Conservation (phyloP, 2,113 vertebrate genomes). For the Eulacestoma nigropectus region DNA sequence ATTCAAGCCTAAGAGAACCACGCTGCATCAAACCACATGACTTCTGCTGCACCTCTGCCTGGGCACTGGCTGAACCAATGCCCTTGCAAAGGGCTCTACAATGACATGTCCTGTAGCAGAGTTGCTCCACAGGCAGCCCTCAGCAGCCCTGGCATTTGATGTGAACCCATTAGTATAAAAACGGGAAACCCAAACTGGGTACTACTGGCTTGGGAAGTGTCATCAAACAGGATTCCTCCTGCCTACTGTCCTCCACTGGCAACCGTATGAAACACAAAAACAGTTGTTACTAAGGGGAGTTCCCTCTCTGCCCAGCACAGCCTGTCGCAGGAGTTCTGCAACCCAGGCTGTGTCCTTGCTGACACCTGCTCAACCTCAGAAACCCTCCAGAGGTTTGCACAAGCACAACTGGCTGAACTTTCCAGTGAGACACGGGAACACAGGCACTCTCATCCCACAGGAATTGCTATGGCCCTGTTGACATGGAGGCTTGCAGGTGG, state of each 20-base stretch:
- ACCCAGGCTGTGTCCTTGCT: not conserved
- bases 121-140: not conserved
- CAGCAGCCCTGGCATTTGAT: not conserved
- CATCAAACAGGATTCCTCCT: not conserved
- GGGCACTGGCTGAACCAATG: not conserved
- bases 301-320: not conserved
- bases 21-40: fast-evolving
- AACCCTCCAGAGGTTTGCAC: constrained; percentile 1
- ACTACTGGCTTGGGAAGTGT: not conserved
- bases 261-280: not conserved
- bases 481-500: not conserved
- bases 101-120: not conserved
- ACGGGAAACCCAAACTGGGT: not conserved
- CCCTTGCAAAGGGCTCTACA: not conserved
- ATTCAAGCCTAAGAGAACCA: not conserved
- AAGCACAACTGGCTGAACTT: constrained; percentile 23
- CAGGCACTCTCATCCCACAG: not conserved
- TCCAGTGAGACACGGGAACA: not conserved
- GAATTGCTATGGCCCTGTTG: not conserved
- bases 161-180: not conserved
- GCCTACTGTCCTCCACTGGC: not conserved
- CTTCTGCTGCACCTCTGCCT: not conserved
- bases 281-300: not conserved
- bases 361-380: constrained; percentile 40
- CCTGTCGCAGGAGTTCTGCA: not conserved